phyloP scores from a whole-genome alignment of 2,888 invertebrate genomes.

The Tenodera sinensis region DNA sequence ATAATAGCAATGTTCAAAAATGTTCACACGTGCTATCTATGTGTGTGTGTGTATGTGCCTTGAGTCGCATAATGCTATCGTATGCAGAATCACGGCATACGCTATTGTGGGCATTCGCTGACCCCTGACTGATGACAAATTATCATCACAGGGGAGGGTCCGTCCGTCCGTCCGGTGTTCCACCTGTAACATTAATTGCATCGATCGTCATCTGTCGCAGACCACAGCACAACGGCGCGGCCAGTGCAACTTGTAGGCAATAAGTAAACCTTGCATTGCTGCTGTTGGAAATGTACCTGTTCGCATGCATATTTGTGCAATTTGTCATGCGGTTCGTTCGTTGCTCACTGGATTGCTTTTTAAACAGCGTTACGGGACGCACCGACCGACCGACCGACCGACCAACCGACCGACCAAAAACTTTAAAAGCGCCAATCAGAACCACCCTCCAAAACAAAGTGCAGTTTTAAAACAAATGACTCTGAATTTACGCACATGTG shows the following conservation, averaged over 20 bases:
- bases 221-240: neutral
- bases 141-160: neutral
- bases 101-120: neutral
- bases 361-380: too few relatives aligned
- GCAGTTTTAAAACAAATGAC: too few relatives aligned
- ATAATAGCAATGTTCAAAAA: neutral
- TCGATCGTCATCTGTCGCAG: neutral
- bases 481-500: too few relatives aligned
- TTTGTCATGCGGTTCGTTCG: too few relatives aligned
- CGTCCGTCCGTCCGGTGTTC: too few relatives aligned
- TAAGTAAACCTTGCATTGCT: neutral
- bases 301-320: neutral
- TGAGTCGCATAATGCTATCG: neutral
- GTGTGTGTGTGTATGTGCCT: neutral
- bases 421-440: too few relatives aligned
- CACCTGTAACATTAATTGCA: conserved; percentile 12
- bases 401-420: too few relatives aligned
- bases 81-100: neutral
- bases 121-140: neutral
- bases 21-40: neutral
- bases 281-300: neutral
- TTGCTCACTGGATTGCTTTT: neutral
- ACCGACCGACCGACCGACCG: too few relatives aligned
- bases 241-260: neutral
- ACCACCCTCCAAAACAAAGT: too few relatives aligned